Evolutionary conservation across 1,140 invertebrate species (phyloP), one percentile per base, ranked within the genome.

Genomic region (Monochamus saltuarius): DNA sequence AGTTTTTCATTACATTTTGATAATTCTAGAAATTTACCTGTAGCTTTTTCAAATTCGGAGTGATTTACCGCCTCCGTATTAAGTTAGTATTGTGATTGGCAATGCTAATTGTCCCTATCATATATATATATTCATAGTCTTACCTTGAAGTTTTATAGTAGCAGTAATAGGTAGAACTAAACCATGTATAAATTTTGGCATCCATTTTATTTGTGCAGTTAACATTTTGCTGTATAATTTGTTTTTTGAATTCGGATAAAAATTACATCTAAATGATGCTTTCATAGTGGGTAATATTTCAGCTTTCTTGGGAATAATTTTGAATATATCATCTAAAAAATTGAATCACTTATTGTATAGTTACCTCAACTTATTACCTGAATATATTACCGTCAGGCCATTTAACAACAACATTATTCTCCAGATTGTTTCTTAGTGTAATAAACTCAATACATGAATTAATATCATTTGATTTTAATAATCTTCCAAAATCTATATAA

Each of bases 91-190:
- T n/a, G n/a, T n/a, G n/a, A n/a, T n/a, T n/a, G n/a, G n/a, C n/a
- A n/a, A 16, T 8, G 14, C 40, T 39, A 51, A 35, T 43, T 56
- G n/a, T 38, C 11, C 16, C 16, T 19, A 16, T 3, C 9, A 42
- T 7, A 45, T n/a, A 8, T 35, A 56, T 7, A 34, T 40, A 45
- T 9, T 45, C 43, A n/a, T 9, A 40, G 14, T 59, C 9, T 38
- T 40, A 56, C 57, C 53, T 13, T 62, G 43, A 6, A 62, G 11
- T 7, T 45, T 40, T 4, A 66, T 37, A 50, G 10, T 39, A 29
- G 54, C 52, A 10, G 56, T 19, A 6, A 66, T 50, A 6, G 64
- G 64, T 2, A 66, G 49, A 13, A 49, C 47, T 8, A 56, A 53
- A 17, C 39, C 36, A 17, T 13, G 40, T n/a, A 37, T 29, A 1